phyloP scores from a whole-genome alignment of 2,888 invertebrate species.

The Lepidocyrtoides sp. region DNA sequence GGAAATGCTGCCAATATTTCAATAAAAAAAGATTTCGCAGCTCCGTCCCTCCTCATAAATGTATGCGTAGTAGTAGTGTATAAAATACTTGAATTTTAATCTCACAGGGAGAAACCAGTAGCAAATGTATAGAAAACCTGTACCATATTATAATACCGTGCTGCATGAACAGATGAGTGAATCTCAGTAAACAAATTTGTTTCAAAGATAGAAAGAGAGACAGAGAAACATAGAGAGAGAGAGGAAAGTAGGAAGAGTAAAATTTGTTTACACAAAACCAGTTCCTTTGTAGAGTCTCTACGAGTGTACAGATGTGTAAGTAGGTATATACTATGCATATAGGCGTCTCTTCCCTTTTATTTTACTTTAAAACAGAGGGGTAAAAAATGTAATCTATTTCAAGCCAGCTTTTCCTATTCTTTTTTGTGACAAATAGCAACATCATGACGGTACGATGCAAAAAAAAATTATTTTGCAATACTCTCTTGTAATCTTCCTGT shows the following conservation, averaged over 20 bases:
- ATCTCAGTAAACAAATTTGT: slow-evolving; percentile 1
- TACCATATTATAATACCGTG: neutral
- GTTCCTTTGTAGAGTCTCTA: too few species aligned
- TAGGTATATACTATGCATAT: too few species aligned
- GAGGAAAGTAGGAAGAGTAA: neutral
- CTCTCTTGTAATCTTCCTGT: neutral
- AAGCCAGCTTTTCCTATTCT: neutral
- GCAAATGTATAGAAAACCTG: neutral
- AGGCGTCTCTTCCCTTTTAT: neutral
- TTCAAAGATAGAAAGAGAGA: neutral
- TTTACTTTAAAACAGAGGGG: too few species aligned
- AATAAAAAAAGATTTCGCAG: neutral
- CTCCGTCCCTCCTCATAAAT: neutral
- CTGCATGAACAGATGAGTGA: slow-evolving; percentile 6
- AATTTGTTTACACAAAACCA: neutral
- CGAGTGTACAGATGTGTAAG: too few species aligned
- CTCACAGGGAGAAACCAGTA: neutral
- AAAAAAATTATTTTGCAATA: neutral
- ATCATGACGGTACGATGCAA: neutral
- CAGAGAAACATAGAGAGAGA: neutral
- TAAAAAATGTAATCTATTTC: neutral
- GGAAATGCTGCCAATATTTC: too few species aligned
- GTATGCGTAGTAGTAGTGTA: too few species aligned
- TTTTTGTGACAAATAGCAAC: neutral
- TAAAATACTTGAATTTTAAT: neutral